Evolutionary conservation across 92 coral and sea anemone species (phyloP).

Genomic region (Epizoanthus rinbou): DNA sequence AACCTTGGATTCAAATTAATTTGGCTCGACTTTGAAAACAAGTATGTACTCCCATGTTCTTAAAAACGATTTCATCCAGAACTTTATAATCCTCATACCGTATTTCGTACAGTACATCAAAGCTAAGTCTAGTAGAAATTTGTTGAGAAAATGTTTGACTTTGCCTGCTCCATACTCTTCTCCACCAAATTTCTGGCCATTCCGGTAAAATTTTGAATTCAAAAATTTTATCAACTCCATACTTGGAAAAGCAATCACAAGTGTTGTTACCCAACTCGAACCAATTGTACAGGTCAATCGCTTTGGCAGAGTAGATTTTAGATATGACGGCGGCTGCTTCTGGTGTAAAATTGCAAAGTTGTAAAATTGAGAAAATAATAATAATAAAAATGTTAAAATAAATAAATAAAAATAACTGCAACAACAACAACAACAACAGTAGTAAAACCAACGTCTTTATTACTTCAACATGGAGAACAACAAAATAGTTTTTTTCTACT

Average conservation of each 20-base stretch:
- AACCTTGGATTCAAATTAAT: neutral
- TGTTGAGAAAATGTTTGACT: neutral
- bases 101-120: neutral
- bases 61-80: neutral
- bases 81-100: neutral
- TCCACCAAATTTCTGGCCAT: conserved; percentile 1
- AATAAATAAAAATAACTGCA: no score
- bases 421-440: no score
- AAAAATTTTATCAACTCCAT: conserved; percentile 1
- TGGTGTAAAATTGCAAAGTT: no score
- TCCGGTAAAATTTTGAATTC: neutral
- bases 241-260: neutral
- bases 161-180: conserved; percentile 13
- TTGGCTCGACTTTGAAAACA: neutral
- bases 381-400: no score
- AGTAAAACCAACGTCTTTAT: no score
- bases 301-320: neutral
- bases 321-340: neutral
- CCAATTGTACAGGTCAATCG: neutral
- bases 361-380: no score
- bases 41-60: neutral
- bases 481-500: no score
- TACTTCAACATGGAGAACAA: no score
- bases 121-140: neutral
- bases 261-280: neutral